Evolutionary conservation across 2,113 vertebrate genomes (phyloP), one percentile per base, ranked within the genome.

Genomic region (Megalops atlanticus): DNA sequence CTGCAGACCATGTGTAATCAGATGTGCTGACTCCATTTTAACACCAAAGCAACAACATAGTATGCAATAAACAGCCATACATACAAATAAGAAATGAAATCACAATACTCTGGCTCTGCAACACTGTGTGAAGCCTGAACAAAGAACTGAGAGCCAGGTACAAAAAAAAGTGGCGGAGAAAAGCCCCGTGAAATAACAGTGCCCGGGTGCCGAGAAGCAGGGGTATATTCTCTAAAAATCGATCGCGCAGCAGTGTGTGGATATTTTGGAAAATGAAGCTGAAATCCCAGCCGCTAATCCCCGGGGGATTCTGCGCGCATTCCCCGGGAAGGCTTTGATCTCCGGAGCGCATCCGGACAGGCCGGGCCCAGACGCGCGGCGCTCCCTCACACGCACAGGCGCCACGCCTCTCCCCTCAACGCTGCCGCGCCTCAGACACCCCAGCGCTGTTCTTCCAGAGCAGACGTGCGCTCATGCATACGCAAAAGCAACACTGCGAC

Each of bases 271-370:
- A 72, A 72, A 69, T 36, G 68, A 79, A 49, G 58, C 64, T 21
- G 58, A 79, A 79, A 79, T 79, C 39, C 70, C 27, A 31, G 43
- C 78, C 27, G 78, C 64, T 79, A 79, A 74, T 80, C 79, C 79
- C 74, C 47, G 10, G n/a, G 73, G 80, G 49, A 75, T 76, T 76
- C 80, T 81, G 49, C 15, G 73, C 52, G 41, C 79, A 80, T 75
- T 80, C 79, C 40, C 79, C 41, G 36, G 52, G 73, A 81, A 68
- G 73, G 72, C 80, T 81, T 68, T 81, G 80, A 81, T 81, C 80
- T 81, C 15, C 49, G 31, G 73, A 81, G 80, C 49, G 49, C 73
- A 68, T 74, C 80, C 71, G 49, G n/a, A 41, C 43, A 58, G 79
- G 70, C n/a, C n/a, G 5, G 18, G 39, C 38, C 24, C 5, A 41